phyloP scores from a whole-genome alignment of 2,113 vertebrate species.

The Scophthalmus maximus region DNA sequence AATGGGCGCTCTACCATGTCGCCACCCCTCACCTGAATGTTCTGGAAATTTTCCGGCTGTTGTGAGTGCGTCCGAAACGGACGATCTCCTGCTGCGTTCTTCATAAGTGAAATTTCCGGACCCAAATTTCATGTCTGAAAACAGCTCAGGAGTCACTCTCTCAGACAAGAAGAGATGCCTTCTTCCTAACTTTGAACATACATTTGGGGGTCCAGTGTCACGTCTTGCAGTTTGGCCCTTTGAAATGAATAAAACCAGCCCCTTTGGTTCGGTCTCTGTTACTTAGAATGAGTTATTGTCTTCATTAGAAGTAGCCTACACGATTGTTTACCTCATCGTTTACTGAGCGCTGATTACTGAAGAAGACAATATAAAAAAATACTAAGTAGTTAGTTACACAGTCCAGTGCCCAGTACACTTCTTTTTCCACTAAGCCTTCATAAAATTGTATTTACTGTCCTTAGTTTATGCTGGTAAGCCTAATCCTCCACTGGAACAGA shows the following conservation, averaged over 20 bases:
- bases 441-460: conserved; percentile 38
- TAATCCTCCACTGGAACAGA: conserved; percentile 51
- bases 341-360: conserved; percentile 3
- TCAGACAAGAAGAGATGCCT: not conserved
- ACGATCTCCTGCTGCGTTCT: too few relatives aligned
- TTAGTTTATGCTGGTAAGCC: conserved; percentile 18
- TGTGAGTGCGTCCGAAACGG: too few relatives aligned
- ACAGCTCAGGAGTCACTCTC: not conserved
- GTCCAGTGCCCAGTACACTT: conserved; percentile 14
- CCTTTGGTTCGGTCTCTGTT: too few relatives aligned
- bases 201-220: not conserved
- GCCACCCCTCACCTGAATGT: too few relatives aligned
- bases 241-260: conserved; percentile 4
- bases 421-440: conserved; percentile 23
- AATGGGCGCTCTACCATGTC: too few relatives aligned
- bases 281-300: conserved; percentile 2
- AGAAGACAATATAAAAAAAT: not conserved
- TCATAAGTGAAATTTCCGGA: too few relatives aligned
- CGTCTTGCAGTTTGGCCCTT: conserved; percentile 2
- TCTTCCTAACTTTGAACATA: conserved; percentile 17
- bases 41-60: too few relatives aligned
- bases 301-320: too few relatives aligned
- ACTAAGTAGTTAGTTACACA: conserved; percentile 2
- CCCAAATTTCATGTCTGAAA: too few relatives aligned
- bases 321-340: conserved; percentile 9